Evolutionary conservation across 2,888 invertebrate species (phyloP).

Genomic region (Callyntrura sp.): DNA sequence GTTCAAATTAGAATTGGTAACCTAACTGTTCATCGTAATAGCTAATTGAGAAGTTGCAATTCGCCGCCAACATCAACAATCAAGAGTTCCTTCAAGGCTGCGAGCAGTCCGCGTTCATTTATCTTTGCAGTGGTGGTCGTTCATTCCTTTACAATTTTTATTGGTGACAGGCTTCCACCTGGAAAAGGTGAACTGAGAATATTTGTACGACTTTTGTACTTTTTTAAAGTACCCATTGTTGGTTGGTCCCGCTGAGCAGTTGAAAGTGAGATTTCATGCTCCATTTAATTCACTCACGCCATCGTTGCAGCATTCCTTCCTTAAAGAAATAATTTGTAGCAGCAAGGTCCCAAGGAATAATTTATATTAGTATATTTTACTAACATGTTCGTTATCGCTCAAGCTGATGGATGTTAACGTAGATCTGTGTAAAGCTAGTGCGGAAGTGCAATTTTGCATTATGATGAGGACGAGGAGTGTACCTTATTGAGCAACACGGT

Average conservation of each 20-base stretch:
- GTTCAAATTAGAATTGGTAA: neutral
- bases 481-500: neutral
- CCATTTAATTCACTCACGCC: neutral
- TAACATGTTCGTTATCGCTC: neutral
- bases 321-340: neutral
- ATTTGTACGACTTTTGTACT: neutral
- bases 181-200: neutral
- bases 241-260: neutral
- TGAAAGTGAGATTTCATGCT: conserved; percentile 45
- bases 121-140: no score
- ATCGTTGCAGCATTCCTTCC: neutral
- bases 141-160: neutral
- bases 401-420: conserved; percentile 17
- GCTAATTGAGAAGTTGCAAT: neutral
- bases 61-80: conserved; percentile 9
- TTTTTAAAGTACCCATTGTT: neutral
- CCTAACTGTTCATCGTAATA: no score
- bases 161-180: neutral
- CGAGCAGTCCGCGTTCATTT: neutral
- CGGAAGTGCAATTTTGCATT: conserved; percentile 55
- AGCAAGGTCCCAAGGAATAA: neutral
- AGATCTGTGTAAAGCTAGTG: conserved; percentile 31
- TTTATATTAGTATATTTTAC: no score
- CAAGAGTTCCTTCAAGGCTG: conserved; percentile 1
- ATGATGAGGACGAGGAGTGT: conserved; percentile 38